Evolutionary conservation across 2,113 vertebrate genomes (phyloP).

Genomic region (Chloroceryle aenea): DNA sequence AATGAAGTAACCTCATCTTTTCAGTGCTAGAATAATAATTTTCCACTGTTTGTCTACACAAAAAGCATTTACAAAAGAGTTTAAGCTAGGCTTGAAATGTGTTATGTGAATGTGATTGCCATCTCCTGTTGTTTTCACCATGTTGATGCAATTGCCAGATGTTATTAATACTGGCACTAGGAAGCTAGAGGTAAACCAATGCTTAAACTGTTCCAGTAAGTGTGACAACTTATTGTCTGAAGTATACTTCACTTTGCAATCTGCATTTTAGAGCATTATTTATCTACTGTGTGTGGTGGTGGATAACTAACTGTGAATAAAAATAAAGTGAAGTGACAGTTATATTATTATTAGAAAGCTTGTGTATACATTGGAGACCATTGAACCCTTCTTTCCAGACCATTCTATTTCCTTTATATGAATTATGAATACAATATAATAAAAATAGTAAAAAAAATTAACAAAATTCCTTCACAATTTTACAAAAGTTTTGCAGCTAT

Average conservation of each 20-base stretch:
- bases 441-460: neutral
- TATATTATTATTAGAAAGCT: neutral
- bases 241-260: neutral
- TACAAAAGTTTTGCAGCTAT: neutral
- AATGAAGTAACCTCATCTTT: neutral
- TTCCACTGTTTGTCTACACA: neutral
- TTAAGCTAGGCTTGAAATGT: neutral
- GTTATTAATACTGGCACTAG: slow-evolving; percentile 26
- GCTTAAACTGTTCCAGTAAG: slow-evolving; percentile 48
- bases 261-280: neutral
- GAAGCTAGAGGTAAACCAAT: slow-evolving; percentile 50
- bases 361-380: neutral
- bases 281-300: neutral
- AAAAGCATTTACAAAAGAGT: neutral
- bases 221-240: neutral
- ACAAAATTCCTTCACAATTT: neutral
- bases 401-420: neutral
- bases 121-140: slow-evolving; percentile 20
- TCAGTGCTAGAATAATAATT: neutral
- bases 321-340: neutral
- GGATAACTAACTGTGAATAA: neutral
- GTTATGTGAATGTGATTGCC: neutral
- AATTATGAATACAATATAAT: neutral
- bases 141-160: slow-evolving; percentile 20
- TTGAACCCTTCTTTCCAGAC: neutral